These are phyloP conservation scores for Diploscapter pachys DNA, from an alignment of 1,140 invertebrate genomes.

Conservation along the genomic window DNA sequence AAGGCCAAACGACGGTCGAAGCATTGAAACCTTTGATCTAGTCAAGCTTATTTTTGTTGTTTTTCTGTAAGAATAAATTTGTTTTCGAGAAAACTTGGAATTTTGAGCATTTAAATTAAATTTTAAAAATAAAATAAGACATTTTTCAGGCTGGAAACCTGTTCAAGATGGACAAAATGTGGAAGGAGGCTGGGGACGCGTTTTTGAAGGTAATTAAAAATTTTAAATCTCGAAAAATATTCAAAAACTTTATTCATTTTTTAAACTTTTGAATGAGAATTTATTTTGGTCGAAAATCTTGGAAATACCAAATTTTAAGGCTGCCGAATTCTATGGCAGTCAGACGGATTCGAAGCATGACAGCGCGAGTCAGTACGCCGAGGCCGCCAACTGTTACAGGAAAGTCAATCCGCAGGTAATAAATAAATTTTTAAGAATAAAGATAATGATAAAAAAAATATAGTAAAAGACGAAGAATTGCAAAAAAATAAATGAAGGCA, in stretches of 20 bases:
- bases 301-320: constrained; percentile 61
- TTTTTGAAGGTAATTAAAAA: constrained; percentile 67
- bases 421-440: neutral
- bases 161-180: constrained; percentile 99
- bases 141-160: constrained; percentile 81
- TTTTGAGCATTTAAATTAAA: neutral
- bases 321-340: constrained; percentile 75
- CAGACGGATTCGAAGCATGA: constrained; percentile 81
- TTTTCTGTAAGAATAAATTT: neutral
- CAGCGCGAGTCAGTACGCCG: constrained; percentile 86
- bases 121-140: neutral
- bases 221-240: neutral
- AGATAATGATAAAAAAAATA: no score
- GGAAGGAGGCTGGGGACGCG: constrained; percentile 82
- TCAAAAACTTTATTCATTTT: neutral
- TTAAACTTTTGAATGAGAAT: no score
- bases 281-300: no score
- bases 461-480: no score
- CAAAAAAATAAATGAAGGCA: no score
- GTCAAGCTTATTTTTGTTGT: neutral
- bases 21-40: neutral
- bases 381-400: constrained; percentile 95
- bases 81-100: neutral
- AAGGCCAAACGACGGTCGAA: constrained; percentile 1
- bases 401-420: constrained; percentile 78